Evolutionary conservation across 2,797 vertebrate species (phyloP).

Genomic region (Sciurus carolinensis): DNA sequence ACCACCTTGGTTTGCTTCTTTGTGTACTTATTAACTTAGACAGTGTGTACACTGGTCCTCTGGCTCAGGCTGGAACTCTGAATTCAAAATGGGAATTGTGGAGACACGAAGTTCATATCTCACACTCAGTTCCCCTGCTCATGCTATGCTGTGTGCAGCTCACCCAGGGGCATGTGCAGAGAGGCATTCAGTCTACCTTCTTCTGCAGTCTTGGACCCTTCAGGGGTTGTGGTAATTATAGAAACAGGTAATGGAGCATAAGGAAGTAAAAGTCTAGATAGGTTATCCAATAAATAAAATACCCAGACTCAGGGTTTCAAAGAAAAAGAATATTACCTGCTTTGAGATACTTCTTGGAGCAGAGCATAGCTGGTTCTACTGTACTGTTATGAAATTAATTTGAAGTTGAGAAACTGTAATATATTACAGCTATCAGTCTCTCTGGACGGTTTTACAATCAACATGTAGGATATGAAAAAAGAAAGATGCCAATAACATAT

Average conservation of each 20-base stretch:
- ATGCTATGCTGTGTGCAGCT: not conserved
- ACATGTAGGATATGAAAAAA: conserved; percentile 83
- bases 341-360: conserved; percentile 75
- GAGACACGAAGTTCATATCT: not conserved
- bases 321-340: conserved; percentile 75
- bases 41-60: not conserved
- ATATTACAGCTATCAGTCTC: conserved; percentile 84
- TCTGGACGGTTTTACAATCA: conserved; percentile 81
- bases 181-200: conserved; percentile 26
- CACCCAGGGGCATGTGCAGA: not conserved
- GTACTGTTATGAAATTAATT: conserved; percentile 83
- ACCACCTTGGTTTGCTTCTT: not conserved
- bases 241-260: conserved; percentile 62
- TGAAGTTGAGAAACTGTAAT: conserved; percentile 83
- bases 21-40: not conserved
- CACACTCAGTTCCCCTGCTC: not conserved
- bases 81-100: not conserved
- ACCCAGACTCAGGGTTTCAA: conserved; percentile 66
- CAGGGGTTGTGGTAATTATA: conserved; percentile 53
- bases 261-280: conserved; percentile 67
- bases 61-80: not conserved
- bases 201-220: not conserved
- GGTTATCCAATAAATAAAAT: conserved; percentile 77
- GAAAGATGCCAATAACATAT: conserved; percentile 85
- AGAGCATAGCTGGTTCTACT: conserved; percentile 77